These are phyloP conservation scores for Arbacia lixula DNA, from an alignment of 53 echinoderm and acorn worm species.

Conservation along the genomic window DNA sequence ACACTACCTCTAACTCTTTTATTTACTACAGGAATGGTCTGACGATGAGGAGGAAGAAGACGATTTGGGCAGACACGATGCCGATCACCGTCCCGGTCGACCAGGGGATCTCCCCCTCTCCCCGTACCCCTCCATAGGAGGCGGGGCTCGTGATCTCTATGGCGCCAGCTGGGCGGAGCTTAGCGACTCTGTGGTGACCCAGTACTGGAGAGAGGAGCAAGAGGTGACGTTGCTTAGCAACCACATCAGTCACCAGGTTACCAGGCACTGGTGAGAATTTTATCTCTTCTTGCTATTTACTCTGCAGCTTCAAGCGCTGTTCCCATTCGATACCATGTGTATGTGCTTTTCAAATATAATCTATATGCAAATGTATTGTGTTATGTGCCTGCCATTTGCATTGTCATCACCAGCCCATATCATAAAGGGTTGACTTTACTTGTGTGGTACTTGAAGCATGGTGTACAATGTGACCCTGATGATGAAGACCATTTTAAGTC, in stretches of 20 bases:
- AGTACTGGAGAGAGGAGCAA: constrained; percentile 74
- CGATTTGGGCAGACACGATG: too few species aligned
- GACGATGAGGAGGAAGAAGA: constrained; percentile 71
- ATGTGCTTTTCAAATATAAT: too few species aligned
- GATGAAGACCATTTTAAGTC: too few species aligned
- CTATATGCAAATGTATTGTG: too few species aligned
- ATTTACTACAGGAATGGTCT: constrained; percentile 71
- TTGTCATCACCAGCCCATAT: background rate
- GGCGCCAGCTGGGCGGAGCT: constrained; percentile 56
- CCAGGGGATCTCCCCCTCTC: background rate
- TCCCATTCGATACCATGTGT: too few species aligned
- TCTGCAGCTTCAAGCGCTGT: too few species aligned
- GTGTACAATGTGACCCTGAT: too few species aligned
- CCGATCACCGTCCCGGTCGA: too few species aligned
- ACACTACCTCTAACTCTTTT: background rate
- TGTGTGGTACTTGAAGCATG: too few species aligned
- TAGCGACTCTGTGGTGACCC: constrained; percentile 66
- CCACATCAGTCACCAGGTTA: constrained; percentile 40
- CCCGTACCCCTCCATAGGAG: background rate
- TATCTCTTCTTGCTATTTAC: background rate
- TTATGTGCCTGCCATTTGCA: background rate
- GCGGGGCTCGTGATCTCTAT: background rate
- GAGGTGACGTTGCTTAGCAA: constrained; percentile 27
- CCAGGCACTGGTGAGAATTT: constrained; percentile 67
- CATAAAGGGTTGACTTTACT: background rate